A percentile compares a stretch with the other conserved stretches of the same genome.
phyloP scores from a whole-genome alignment of 2,113 vertebrate species.

The Rhinopomastus cyanomelas region DNA sequence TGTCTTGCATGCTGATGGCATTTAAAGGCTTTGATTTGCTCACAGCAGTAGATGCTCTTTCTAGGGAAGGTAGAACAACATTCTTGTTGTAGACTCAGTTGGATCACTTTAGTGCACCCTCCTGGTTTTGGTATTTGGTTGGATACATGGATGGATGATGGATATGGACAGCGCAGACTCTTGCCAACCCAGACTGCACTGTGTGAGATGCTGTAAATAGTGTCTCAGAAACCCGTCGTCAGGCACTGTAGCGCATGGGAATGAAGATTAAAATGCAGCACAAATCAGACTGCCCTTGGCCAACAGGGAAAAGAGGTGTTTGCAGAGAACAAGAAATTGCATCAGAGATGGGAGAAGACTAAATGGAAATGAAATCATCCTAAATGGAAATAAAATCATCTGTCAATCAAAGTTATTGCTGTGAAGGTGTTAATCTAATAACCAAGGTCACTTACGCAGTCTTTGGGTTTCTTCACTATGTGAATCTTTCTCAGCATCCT shows the following conservation, averaged over 20 bases:
- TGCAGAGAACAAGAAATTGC: not conserved
- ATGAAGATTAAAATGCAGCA: not conserved
- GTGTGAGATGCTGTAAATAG: fast-evolving
- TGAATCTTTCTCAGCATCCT: not conserved
- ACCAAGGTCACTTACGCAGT: not conserved
- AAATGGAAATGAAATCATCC: not conserved
- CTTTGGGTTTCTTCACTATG: not conserved
- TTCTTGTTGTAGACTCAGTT: not conserved
- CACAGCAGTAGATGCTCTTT: constrained; percentile 33
- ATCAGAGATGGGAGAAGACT: not conserved
- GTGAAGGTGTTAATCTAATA: not conserved
- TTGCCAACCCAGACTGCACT: not conserved
- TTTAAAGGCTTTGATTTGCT: constrained; percentile 39
- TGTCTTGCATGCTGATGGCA: constrained; percentile 34
- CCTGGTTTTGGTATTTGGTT: not conserved
- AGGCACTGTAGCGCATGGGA: not conserved
- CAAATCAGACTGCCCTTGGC: not conserved
- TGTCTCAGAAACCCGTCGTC: not conserved
- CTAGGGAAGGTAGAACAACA: not conserved
- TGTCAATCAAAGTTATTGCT: not conserved
- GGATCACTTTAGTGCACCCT: not conserved
- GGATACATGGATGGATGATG: not conserved
- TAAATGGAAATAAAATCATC: not conserved
- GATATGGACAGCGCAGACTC: not conserved
- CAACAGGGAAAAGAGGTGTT: not conserved